Conservation (phyloP, 2,113 vertebrate species). For the Microtus montanus region DNA sequence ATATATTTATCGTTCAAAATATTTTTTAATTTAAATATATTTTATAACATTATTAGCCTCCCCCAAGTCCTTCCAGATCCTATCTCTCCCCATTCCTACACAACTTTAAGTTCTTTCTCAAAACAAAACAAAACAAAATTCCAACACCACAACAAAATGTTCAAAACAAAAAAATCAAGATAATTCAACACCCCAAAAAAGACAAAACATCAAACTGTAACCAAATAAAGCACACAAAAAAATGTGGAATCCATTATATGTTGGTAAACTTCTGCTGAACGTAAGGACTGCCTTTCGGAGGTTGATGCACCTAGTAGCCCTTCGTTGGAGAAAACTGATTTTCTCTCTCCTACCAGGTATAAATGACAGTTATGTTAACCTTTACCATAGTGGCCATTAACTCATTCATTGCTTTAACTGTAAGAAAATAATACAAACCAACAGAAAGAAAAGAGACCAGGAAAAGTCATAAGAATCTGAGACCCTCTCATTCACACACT, state of each 20-base stretch:
- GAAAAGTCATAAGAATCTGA: neutral
- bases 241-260: no score
- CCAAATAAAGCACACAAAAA: no score
- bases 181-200: neutral
- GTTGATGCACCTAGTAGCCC: neutral
- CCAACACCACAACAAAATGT: neutral
- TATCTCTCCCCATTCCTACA: neutral
- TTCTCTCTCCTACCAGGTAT: neutral
- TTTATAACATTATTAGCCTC: neutral
- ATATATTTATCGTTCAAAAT: neutral
- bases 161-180: neutral
- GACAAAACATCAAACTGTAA: no score
- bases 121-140: neutral
- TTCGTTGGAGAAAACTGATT: neutral
- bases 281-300: neutral
- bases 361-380: neutral
- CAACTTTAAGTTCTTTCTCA: neutral
- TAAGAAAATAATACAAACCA: neutral
- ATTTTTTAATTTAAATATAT: neutral
- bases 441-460: neutral
- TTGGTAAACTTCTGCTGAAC: neutral
- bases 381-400: neutral
- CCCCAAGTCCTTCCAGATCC: neutral
- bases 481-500: neutral
- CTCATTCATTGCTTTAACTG: neutral